phyloP scores from a whole-genome alignment of 1,140 invertebrate genomes.

The Anoplolepis gracilipes region DNA sequence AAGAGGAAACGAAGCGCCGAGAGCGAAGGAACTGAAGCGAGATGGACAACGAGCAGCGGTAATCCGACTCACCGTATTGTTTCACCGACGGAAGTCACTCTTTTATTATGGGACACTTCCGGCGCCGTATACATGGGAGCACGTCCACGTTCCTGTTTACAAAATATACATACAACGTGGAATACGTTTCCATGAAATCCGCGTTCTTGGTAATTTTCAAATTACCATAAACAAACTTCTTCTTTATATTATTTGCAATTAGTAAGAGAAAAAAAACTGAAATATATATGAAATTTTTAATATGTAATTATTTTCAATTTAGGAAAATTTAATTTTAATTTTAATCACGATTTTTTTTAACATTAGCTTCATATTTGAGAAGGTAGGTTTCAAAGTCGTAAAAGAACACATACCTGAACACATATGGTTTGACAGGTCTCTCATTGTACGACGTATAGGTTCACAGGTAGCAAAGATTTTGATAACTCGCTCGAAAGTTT shows the following conservation, averaged over 20 bases:
- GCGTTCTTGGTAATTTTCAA: neutral
- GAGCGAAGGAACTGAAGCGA: conserved; percentile 35
- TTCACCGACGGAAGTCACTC: conserved; percentile 81
- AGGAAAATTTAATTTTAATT: neutral
- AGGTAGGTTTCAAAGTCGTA: neutral
- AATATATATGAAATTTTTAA: neutral
- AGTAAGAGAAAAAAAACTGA: too few species aligned
- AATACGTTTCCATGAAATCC: conserved; percentile 35
- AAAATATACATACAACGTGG: conserved; percentile 58
- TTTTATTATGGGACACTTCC: conserved; percentile 81
- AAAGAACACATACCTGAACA: neutral
- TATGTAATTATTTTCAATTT: neutral
- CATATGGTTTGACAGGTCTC: neutral
- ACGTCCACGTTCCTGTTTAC: conserved; percentile 68
- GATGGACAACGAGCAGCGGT: conserved; percentile 40
- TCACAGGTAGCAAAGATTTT: neutral
- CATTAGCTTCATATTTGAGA: neutral
- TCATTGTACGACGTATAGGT: neutral
- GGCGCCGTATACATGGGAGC: conserved; percentile 63
- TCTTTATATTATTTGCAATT: neutral
- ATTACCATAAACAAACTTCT: neutral
- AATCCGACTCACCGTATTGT: conserved; percentile 76
- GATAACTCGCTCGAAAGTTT: neutral
- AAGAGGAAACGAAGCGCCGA: conserved; percentile 11
- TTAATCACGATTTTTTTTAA: neutral